A percentile compares a stretch with the other conserved stretches of the same genome.
These are phyloP conservation scores for Porites evermanni DNA, from an alignment of 92 coral and sea anemone species.

Conservation along the genomic window DNA sequence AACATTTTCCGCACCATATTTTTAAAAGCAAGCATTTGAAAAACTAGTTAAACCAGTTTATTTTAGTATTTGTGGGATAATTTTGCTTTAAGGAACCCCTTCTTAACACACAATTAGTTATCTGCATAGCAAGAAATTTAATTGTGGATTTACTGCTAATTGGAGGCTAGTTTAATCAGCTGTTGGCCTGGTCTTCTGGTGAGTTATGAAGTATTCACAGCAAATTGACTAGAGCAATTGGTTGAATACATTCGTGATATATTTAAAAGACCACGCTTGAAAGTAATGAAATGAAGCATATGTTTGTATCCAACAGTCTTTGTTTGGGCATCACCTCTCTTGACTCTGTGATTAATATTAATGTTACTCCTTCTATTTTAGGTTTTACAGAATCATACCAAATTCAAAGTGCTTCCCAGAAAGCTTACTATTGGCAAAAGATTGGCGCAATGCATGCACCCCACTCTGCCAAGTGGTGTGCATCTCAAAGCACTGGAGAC, in stretches of 20 bases:
- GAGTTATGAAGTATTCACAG: too few species aligned
- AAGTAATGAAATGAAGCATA: not conserved
- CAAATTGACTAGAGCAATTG: too few species aligned
- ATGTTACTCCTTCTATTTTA: not conserved
- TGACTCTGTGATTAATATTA: not conserved
- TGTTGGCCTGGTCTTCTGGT: too few species aligned
- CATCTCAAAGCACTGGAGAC: slow-evolving; percentile 95
- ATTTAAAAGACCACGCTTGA: not conserved
- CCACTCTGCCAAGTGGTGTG: slow-evolving; percentile 95
- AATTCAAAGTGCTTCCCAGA: slow-evolving; percentile 89
- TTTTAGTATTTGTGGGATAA: too few species aligned
- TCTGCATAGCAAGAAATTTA: too few species aligned
- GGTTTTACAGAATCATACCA: slow-evolving; percentile 82
- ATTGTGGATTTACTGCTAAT: too few species aligned
- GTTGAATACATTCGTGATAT: not conserved
- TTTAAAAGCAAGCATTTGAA: too few species aligned
- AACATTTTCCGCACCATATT: too few species aligned
- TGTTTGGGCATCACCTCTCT: not conserved
- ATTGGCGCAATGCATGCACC: slow-evolving; percentile 93
- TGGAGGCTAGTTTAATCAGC: too few species aligned
- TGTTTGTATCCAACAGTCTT: not conserved
- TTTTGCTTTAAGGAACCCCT: too few species aligned
- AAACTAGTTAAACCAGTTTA: too few species aligned
- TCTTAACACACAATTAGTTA: too few species aligned
- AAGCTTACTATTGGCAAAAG: slow-evolving; percentile 94